Percentiles rank a stretch among this genome's conserved stretches.
These are phyloP conservation scores for Rousettus leschenaultii DNA, from an alignment of 2,113 vertebrate species.

Conservation along the genomic window DNA sequence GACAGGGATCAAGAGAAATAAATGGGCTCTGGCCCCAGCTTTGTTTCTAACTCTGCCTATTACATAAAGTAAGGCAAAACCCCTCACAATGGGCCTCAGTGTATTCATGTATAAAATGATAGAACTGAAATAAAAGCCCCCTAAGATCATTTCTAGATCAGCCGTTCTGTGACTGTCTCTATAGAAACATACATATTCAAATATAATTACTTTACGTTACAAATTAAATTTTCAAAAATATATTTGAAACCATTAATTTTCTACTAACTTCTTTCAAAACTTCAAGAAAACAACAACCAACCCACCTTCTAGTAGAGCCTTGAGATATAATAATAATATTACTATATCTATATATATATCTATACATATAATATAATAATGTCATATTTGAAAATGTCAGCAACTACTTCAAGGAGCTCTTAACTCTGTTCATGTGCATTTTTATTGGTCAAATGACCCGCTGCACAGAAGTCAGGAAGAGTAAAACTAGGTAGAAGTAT, in stretches of 20 bases:
- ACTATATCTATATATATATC: not conserved
- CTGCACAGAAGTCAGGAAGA: not conserved
- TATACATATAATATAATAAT: not conserved
- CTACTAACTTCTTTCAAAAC: not conserved
- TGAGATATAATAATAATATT: not conserved
- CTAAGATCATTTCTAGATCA: not conserved
- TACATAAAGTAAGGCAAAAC: not conserved
- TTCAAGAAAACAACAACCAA: not conserved
- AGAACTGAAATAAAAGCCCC: not conserved
- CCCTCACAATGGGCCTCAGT: rapidly evolving
- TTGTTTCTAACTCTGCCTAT: not conserved
- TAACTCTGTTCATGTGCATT: not conserved
- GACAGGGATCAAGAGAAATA: not conserved
- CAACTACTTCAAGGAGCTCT: not conserved
- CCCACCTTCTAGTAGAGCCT: not conserved
- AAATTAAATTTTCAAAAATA: not conserved
- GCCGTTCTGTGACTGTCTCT: not conserved
- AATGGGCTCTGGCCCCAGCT: not conserved
- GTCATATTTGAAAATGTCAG: not conserved
- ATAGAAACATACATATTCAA: not conserved
- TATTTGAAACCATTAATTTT: not conserved
- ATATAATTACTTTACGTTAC: not conserved
- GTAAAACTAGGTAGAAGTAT: not conserved
- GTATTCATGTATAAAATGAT: not conserved
- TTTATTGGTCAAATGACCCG: not conserved